These are phyloP conservation scores for Brotula barbata DNA, from an alignment of 2,797 vertebrate genomes.

Conservation along the genomic window DNA sequence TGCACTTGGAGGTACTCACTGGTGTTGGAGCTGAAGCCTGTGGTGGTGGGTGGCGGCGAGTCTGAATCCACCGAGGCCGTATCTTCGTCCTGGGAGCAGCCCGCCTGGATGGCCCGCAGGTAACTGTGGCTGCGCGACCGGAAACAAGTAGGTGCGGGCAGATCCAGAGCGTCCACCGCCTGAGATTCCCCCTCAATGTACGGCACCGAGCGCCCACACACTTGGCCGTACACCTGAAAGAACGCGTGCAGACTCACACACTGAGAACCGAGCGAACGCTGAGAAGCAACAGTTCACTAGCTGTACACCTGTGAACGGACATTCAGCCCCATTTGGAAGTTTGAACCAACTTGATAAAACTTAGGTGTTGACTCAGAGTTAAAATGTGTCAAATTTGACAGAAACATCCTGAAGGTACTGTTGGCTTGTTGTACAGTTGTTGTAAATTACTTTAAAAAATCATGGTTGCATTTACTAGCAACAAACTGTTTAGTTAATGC, in stretches of 20 bases:
- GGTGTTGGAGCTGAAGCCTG: slow-evolving; percentile 83
- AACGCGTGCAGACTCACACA: slow-evolving; percentile 67
- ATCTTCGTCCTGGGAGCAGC: slow-evolving; percentile 98
- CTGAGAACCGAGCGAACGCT: slow-evolving; percentile 58
- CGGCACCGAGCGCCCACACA: slow-evolving; percentile 78
- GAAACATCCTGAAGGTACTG: not conserved
- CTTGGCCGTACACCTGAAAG: slow-evolving; percentile 85
- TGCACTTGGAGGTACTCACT: slow-evolving; percentile 82
- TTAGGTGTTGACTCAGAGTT: too few relatives aligned
- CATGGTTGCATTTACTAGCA: too few relatives aligned
- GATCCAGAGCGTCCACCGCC: slow-evolving; percentile 88
- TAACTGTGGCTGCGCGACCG: slow-evolving; percentile 98
- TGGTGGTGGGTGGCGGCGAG: slow-evolving; percentile 85
- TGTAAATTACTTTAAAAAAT: too few relatives aligned
- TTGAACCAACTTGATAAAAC: not conserved
- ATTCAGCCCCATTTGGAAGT: not conserved
- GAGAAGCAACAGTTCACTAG: slow-evolving; percentile 29
- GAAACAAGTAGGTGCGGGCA: slow-evolving; percentile 93
- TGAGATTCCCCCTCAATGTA: slow-evolving; percentile 88
- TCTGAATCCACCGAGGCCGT: slow-evolving; percentile 89
- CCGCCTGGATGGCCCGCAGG: slow-evolving; percentile 96
- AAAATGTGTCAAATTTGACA: slow-evolving; percentile 2
- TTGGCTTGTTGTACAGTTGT: not conserved
- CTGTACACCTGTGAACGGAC: slow-evolving; percentile 3
- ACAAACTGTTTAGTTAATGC: slow-evolving; percentile 11